Base-by-base conservation (phyloP, 2,113 vertebrate genomes). In the Periophthalmus modestus region DNA sequence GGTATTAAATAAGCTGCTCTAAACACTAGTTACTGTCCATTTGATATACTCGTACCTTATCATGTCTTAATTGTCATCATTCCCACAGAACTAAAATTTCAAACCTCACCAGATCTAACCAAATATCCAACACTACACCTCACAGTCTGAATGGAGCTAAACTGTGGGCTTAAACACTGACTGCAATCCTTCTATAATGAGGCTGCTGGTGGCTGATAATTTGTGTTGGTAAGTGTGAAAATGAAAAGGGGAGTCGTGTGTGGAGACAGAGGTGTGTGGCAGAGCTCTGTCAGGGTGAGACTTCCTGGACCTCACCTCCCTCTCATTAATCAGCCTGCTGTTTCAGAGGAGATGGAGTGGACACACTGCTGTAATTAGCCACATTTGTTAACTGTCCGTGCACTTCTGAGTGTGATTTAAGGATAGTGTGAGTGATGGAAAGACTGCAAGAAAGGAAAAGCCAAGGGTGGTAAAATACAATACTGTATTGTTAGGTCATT, bases 291-390 rank as follows among this genome's bases (percentile, higher is more conserved):
- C 91, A 95, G 94, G 94, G 94, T 96, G 95, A 95, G 95, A 96
- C 95, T 97, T 96, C 95, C 94, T 96, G 95, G 94, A 96, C 95
- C 90, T 89, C 95, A 95, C 94, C 94, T 95, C 77, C 88, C 11
- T 90, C 94, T 97, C 96, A 96, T 97, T 97, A 97, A 97, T 96
- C 95, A 96, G 94, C 94, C 93, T 94, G 92, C 94, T 96, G 95
- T 96, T 98, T 96, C 96, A 96, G 95, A 94, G 94, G 94, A 95
- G 93, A 95, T 94, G 95, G 84, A 96, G 95, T 95, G 95, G 95
- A 96, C 96, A 96, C 96, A 87, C 94, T 92, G 93, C 94, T 95
- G 95, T 97, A 97, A 97, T 98, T 97, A 97, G 94, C 95, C 93
- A 94, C 95, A 94, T 96, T 96, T 96, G 94, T 95, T 95, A 94